These are phyloP conservation scores for Rafetus swinhoei DNA, from an alignment of 2,113 vertebrate species.

Conservation along the genomic window DNA sequence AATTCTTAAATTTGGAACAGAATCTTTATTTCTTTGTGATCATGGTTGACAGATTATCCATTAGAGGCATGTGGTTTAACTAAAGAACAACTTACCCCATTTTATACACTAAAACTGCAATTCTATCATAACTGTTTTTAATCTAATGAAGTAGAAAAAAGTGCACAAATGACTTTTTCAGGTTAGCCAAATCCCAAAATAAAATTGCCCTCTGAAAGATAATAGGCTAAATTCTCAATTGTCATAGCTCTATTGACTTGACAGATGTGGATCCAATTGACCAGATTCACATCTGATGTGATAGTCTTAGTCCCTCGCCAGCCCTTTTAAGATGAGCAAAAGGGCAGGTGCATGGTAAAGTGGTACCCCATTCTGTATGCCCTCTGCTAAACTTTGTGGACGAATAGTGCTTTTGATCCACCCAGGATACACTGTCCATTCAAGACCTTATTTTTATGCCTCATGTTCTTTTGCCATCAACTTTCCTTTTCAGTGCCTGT, in stretches of 20 bases:
- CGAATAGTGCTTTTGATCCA: not conserved
- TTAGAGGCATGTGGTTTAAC: not conserved
- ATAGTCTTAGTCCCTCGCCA: not conserved
- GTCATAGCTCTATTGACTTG: not conserved
- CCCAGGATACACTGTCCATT: not conserved
- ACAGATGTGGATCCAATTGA: not conserved
- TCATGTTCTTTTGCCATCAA: not conserved
- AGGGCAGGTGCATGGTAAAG: not conserved
- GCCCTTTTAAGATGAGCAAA: not conserved
- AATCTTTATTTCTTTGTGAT: not conserved
- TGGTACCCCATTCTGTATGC: not conserved
- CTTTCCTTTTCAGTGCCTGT: not conserved
- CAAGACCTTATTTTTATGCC: not conserved
- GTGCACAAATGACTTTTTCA: not conserved
- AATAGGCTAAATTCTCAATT: rapidly evolving
- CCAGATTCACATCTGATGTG: not conserved
- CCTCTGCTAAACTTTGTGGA: not conserved
- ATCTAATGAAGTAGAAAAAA: not conserved
- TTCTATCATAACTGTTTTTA: not conserved
- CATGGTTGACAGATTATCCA: not conserved
- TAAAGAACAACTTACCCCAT: not conserved
- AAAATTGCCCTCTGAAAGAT: not conserved
- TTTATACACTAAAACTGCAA: not conserved
- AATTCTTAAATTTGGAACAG: not conserved
- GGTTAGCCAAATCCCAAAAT: not conserved